Conservation (phyloP, 1,140 invertebrate species). For the Apis cerana region DNA sequence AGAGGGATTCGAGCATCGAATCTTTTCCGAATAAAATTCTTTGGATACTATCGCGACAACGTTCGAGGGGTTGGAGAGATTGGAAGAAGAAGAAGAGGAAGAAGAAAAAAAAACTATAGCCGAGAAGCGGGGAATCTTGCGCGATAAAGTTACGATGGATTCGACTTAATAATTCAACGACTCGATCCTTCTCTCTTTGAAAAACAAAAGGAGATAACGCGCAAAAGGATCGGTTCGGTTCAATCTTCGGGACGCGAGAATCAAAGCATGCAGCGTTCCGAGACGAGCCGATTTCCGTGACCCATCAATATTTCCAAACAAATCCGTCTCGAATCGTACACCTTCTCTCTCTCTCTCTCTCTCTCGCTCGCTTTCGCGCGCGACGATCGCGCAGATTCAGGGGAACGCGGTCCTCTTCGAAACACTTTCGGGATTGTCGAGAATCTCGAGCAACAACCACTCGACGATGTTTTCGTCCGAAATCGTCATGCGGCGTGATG, state of each 20-base stretch:
- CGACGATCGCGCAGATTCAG: neutral
- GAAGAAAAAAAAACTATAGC: neutral
- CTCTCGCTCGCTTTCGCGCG: neutral
- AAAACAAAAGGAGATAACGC: neutral
- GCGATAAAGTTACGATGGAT: constrained; percentile 4
- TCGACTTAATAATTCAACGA: constrained; percentile 21
- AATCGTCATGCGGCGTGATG: constrained; percentile 56
- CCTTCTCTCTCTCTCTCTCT: neutral
- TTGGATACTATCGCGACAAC: neutral
- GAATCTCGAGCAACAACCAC: constrained; percentile 35
- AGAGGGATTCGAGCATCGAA: too few species aligned
- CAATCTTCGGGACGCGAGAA: too few species aligned
- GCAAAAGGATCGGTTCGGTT: constrained; percentile 8
- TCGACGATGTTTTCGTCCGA: constrained; percentile 64
- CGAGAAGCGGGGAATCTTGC: neutral
- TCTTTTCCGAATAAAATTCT: neutral
- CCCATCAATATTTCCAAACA: constrained; percentile 2
- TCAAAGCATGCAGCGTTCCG: too few species aligned
- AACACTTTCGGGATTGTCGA: constrained; percentile 30
- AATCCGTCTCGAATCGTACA: neutral
- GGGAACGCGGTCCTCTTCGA: neutral
- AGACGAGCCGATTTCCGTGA: neutral
- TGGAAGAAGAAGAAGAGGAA: neutral
- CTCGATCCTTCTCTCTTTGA: neutral
- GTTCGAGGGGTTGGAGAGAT: neutral